Evolutionary conservation across 2,888 invertebrate genomes (phyloP), one percentile per base, ranked within the genome.

Genomic region (Drosophila paracracens): DNA sequence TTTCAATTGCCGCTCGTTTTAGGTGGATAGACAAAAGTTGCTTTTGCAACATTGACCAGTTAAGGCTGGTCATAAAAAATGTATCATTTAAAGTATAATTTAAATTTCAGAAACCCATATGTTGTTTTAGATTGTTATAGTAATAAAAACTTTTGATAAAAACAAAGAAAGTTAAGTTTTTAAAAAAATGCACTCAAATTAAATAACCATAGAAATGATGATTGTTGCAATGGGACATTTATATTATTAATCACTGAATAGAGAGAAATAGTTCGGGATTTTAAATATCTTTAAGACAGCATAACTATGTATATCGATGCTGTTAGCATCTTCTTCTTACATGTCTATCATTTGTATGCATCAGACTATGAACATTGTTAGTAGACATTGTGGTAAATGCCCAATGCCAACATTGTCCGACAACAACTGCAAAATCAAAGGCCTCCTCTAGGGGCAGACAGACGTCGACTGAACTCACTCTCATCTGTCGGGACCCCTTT

Each of bases 391-490:
- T 18, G 46, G 7, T 31, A 21, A 25, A 18, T 43, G 21, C 10
- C 11, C n/a, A 36, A 50, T n/a, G 27, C 18, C 10, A 29, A 46
- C 48, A 43, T 27, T 64, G 31, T 8, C 50, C 25, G 1, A 13
- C 35, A 46, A 10, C 46, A 58, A 31, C 2, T 31, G 3, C 36
- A n/a, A 40, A 35, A 46, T 25, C 25, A 31, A 52, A 40, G 31
- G 40, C 46, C 46, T 25, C 25, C 46, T 46, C 46, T 46, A 13
- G 25, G 11, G 11, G 21, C 46, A 65, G 27, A 27, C 56, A n/a
- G n/a, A 16, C 25, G 33, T 25, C 16, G n/a, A 4, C 33, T 29
- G 43, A 31, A n/a, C 56, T 56, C 18, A 35, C 53, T 35, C 25
- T n/a, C 43, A 21, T 56, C 27, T 33, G 25, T n/a, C 43, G 31